Percentiles rank a stretch among this genome's conserved stretches.
Conservation (phyloP, 2,113 vertebrate species). For the Turdus rufiventris region DNA sequence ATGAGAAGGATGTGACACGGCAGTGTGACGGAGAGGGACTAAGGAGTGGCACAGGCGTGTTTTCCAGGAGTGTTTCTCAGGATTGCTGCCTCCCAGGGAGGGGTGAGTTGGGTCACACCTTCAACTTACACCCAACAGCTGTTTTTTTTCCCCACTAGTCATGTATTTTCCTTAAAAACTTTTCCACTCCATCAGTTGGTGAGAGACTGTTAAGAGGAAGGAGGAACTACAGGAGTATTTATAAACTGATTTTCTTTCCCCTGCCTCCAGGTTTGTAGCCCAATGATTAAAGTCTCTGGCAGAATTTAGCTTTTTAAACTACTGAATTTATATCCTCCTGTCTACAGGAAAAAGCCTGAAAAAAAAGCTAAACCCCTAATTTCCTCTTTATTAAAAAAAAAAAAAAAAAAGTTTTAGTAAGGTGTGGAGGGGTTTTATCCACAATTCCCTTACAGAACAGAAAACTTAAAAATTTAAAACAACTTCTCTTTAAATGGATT, state of each 20-base stretch:
- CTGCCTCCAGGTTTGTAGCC: rapidly evolving
- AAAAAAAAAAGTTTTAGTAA: not conserved
- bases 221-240: not conserved
- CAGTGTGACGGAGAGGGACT: not conserved
- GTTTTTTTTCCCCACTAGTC: rapidly evolving
- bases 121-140: not conserved
- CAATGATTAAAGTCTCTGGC: not conserved
- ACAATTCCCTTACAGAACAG: not conserved
- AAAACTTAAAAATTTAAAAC: not conserved
- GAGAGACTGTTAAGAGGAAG: not conserved
- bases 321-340: rapidly evolving
- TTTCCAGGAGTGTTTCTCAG: not conserved
- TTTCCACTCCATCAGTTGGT: not conserved
- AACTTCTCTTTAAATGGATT: not conserved
- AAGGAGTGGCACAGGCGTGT: not conserved
- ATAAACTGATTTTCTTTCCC: not conserved
- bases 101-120: not conserved
- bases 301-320: not conserved
- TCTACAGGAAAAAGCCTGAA: not conserved
- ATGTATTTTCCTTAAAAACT: not conserved
- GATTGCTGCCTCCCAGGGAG: not conserved
- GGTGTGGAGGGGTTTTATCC: not conserved
- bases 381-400: not conserved
- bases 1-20: not conserved
- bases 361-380: not conserved